phyloP scores from a whole-genome alignment of 2,888 invertebrate species.

The Brachynemurus nebulosus region DNA sequence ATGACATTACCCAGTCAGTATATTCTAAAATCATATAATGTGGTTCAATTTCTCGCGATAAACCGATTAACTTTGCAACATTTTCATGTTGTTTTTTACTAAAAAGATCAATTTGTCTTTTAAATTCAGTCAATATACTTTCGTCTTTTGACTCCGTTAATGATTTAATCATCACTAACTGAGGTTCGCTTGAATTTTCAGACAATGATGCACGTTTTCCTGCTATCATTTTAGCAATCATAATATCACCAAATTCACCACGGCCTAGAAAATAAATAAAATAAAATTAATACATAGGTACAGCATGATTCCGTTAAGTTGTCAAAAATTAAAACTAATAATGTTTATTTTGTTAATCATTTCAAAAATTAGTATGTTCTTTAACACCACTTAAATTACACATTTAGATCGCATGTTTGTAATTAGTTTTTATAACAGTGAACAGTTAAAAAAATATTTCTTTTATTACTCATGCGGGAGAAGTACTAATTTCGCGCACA shows the following conservation, averaged over 20 bases:
- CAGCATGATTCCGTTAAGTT: too few relatives aligned
- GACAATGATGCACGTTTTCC: constrained; percentile 24
- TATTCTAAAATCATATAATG: constrained; percentile 82
- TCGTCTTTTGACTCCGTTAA: constrained; percentile 67
- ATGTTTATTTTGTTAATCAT: too few relatives aligned
- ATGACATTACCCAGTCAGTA: constrained; percentile 73
- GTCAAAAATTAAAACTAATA: too few relatives aligned
- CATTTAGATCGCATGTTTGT: not conserved
- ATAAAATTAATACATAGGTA: too few relatives aligned
- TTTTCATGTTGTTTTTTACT: constrained; percentile 70
- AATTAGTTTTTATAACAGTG: too few relatives aligned
- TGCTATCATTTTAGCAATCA: constrained; percentile 47
- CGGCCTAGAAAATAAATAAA: constrained; percentile 46
- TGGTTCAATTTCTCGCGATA: constrained; percentile 74
- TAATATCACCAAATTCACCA: constrained; percentile 86
- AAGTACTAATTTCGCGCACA: too few relatives aligned
- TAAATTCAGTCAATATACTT: constrained; percentile 65
- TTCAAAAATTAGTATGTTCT: too few relatives aligned
- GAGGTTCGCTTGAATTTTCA: constrained; percentile 28
- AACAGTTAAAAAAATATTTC: too few relatives aligned
- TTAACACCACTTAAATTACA: too few relatives aligned
- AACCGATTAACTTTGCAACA: constrained; percentile 61
- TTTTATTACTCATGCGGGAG: too few relatives aligned
- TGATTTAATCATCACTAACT: constrained; percentile 58
- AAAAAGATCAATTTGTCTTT: constrained; percentile 78